A percentile compares a stretch with the other conserved stretches of the same genome.
These are phyloP conservation scores for Drosophila rufa DNA, from an alignment of 1,140 invertebrate species.

Conservation along the genomic window DNA sequence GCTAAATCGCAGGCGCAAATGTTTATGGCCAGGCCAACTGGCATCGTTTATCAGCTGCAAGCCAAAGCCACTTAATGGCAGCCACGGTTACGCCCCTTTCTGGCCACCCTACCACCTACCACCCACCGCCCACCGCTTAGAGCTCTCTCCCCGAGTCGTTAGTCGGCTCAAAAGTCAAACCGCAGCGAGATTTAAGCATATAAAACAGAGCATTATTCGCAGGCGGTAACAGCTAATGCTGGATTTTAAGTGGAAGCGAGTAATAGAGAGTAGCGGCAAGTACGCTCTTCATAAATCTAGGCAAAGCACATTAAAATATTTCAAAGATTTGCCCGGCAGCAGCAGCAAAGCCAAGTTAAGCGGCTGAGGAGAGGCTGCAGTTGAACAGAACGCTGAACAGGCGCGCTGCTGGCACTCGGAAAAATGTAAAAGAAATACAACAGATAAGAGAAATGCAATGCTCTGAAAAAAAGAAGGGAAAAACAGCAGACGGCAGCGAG, in stretches of 20 bases:
- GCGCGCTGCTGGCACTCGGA: slow-evolving; percentile 20
- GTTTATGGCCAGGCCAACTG: slow-evolving; percentile 53
- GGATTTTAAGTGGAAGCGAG: slow-evolving; percentile 37
- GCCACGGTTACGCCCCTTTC: slow-evolving; percentile 14
- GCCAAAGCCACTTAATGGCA: slow-evolving; percentile 58
- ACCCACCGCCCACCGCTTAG: not conserved
- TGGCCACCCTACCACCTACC: not conserved
- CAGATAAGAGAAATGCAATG: slow-evolving; percentile 53
- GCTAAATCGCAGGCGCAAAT: slow-evolving; percentile 41
- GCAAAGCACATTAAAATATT: slow-evolving; percentile 64
- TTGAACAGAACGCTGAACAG: slow-evolving; percentile 52
- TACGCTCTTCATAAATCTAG: slow-evolving; percentile 51
- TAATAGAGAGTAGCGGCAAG: slow-evolving; percentile 1
- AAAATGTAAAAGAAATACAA: slow-evolving; percentile 48
- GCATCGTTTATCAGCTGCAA: slow-evolving; percentile 62
- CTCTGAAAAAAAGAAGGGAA: slow-evolving; percentile 27
- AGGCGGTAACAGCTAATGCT: slow-evolving; percentile 50
- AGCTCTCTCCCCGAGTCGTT: not conserved
- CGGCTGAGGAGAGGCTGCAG: slow-evolving; percentile 46
- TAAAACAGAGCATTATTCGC: slow-evolving; percentile 62
- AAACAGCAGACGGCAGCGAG: slow-evolving; percentile 40
- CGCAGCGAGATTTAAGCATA: slow-evolving; percentile 48
- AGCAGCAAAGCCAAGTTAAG: slow-evolving; percentile 27
- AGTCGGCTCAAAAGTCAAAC: slow-evolving; percentile 51
- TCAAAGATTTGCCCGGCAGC: slow-evolving; percentile 52